Conservation (phyloP, 2,797 vertebrate genomes). For the Microhierax caerulescens region DNA sequence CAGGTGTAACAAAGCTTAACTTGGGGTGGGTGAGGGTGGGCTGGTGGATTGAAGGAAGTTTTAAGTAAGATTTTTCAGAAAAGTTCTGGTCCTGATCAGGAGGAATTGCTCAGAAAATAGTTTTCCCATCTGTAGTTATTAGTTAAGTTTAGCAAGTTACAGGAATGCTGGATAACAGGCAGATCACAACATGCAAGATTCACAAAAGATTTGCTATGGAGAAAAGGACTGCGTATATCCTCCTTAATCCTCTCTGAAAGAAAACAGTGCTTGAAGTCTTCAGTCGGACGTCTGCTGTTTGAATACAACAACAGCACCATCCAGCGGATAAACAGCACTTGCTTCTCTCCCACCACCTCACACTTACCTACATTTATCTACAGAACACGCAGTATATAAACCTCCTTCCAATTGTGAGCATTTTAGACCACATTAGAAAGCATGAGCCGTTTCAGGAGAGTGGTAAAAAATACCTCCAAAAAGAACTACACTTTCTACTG, state of each 20-base stretch:
- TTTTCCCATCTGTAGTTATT: background rate
- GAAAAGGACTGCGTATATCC: background rate
- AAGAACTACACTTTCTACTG: background rate
- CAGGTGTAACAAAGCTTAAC: background rate
- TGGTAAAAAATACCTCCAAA: background rate
- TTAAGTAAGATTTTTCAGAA: background rate
- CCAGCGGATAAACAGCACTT: background rate
- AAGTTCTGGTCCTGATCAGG: background rate
- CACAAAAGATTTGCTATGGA: background rate
- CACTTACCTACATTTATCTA: background rate
- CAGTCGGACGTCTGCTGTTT: rapidly evolving
- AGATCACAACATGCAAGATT: background rate
- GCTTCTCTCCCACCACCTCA: background rate
- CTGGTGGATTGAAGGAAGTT: background rate
- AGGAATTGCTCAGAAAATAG: background rate
- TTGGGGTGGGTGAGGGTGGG: too few species aligned
- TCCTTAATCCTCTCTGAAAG: background rate
- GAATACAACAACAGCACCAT: conserved; percentile 32
- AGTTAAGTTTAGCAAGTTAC: background rate
- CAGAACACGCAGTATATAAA: background rate
- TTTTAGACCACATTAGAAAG: too few species aligned
- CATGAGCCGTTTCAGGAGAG: background rate
- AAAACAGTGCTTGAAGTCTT: background rate
- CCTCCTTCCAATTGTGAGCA: background rate
- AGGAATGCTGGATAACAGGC: background rate